Evolutionary conservation across 2,888 invertebrate species (phyloP), one percentile per base, ranked within the genome.

Genomic region (Rhamphomyia laevipes): DNA sequence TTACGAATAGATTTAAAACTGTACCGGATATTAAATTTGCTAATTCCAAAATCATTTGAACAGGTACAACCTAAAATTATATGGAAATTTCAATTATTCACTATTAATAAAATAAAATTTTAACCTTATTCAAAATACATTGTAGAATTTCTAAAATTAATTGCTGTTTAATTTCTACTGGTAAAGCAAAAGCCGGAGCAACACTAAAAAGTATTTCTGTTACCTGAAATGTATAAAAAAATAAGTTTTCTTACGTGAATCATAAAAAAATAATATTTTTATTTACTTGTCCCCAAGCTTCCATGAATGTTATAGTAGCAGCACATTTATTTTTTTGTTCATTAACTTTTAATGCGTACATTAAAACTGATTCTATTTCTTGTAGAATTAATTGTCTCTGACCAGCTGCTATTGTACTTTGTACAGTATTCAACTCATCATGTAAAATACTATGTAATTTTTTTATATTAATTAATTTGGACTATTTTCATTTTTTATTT

Each of bases 201-300:
- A 85, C 81, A 47, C 85, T 82, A 62, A 94, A 82, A 1, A 92
- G 68, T 37, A 87, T 82, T 69, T 92, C 91, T 0, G 85, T 81
- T 13, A 82, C 77, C 68, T 91, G 86, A 21, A 44, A 27, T 9
- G 23, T 27, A n/a, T 21, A 16, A 42, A 21, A 11, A 46, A 1
- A 18, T 17, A n/a, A 23, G 16, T 37, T 44, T 21, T 16, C 2
- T 13, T n/a, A 27, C 2, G 27, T 2, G 23, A 44, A n/a, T 30
- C 4, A 10, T 4, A 4, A 18, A 17, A 35, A 35, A 35, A 4
- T 4, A 31, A 17, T 12, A 4, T 15, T n/a, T n/a, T n/a, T 45
- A 27, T 16, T 57, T 21, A 84, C 77, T 67, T 91, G 91, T 16
- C 91, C 78, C 93, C 93, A 94, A 0, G 90, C 84, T 63, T 91